Base-by-base conservation (phyloP, 2,113 vertebrate species). In the Nematolebias whitei region DNA sequence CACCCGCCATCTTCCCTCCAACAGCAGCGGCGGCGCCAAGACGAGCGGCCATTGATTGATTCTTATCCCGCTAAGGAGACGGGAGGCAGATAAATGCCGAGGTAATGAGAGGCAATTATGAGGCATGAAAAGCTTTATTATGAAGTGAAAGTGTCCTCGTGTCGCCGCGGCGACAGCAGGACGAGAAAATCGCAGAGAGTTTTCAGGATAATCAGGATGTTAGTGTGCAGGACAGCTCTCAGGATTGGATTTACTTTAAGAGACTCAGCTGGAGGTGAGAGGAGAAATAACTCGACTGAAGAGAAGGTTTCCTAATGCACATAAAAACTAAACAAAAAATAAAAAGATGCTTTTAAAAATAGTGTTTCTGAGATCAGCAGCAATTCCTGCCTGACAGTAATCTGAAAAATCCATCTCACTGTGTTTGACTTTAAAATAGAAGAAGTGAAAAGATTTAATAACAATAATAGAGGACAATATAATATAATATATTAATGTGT, bases 91-190 rank as follows among this genome's bases (percentile, higher is more conserved):
- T 89, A 83, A 82, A 87, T 74, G 79, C 51, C 10, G 72, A 70
- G 75, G 76, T 87, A 88, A 88, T 86, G 85, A 89, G 79, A 64
- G 65, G 79, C 84, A 88, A 84, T 87, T 89, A 87, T 71, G 76
- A 83, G 82, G 66, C 62, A 12, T 74, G 80, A 88, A 82, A 63
- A 82, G 78, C 75, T 83, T 80, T 79, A 80, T 84, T 74, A 76
- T 49, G 68, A 75, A 67, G 68, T 23, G 71, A 62, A 81, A 79
- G 80, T 63, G 72, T 82, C 80, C 54, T 55, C 6, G 7, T 71
- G 68, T 56, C 47, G 20, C 56, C 1, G 39, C 19, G 1, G 32
- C 26, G 13, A 48, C 66, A 4, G 43, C 6, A 12, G 22, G 49
- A 35, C 39, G 1, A 45, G 47, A 56, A 8, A 23, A 47, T 63